Evolutionary conservation across 2,888 invertebrate genomes (phyloP).

Genomic region (Erpobdella octoculata): DNA sequence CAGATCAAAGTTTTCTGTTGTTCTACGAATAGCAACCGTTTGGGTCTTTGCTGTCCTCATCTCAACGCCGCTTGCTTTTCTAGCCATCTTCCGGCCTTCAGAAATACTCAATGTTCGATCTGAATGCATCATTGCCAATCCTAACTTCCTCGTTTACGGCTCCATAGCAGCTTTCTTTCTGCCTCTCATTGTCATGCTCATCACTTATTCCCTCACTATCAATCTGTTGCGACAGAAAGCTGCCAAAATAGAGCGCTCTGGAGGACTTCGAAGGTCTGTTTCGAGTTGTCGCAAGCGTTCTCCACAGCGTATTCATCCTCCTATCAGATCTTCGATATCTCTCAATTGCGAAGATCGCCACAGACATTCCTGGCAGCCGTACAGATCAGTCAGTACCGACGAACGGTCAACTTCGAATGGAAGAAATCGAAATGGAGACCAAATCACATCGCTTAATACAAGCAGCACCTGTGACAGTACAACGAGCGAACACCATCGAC

Average conservation of each 20-base stretch:
- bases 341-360: background rate
- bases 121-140: constrained; percentile 52
- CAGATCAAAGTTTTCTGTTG: constrained; percentile 48
- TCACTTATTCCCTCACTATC: constrained; percentile 87
- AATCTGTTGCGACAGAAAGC: constrained; percentile 63
- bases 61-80: constrained; percentile 54
- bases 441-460: background rate
- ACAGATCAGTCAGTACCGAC: background rate
- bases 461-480: background rate
- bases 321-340: constrained; percentile 7
- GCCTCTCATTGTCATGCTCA: constrained; percentile 83
- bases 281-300: background rate
- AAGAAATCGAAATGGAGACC: background rate
- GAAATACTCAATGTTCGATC: constrained; percentile 52
- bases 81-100: constrained; percentile 58
- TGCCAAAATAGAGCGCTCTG: constrained; percentile 13
- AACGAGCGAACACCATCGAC: background rate
- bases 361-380: background rate
- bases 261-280: constrained; percentile 24
- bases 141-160: constrained; percentile 67
- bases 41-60: constrained; percentile 72
- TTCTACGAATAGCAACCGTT: constrained; percentile 78
- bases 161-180: constrained; percentile 92
- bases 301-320: constrained; percentile 18
- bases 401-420: background rate